phyloP scores from a whole-genome alignment of 2,888 invertebrate genomes.

The Plemyria rubiginata region DNA sequence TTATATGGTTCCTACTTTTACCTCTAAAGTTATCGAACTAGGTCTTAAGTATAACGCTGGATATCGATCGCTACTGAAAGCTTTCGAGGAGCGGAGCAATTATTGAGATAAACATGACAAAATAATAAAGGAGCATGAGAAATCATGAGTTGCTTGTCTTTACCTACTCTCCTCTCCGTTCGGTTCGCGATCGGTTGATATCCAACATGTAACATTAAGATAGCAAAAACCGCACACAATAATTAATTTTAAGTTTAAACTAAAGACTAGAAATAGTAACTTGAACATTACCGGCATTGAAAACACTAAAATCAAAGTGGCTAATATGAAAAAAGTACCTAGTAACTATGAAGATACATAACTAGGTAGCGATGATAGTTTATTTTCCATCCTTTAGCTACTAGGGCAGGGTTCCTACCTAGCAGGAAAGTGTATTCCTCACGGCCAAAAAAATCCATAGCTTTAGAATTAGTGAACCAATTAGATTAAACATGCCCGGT shows the following conservation, averaged over 20 bases:
- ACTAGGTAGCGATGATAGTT: not conserved
- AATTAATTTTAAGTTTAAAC: constrained; percentile 12
- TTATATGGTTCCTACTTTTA: constrained; percentile 30
- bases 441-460: not conserved
- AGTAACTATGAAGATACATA: not conserved
- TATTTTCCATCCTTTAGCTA: not conserved
- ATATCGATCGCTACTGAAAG: not conserved
- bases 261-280: constrained; percentile 7
- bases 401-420: not conserved
- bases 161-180: not conserved
- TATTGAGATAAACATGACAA: not conserved
- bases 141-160: not conserved
- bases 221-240: constrained; percentile 22
- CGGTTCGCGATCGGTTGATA: not conserved
- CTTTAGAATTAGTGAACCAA: too few relatives aligned
- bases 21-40: constrained; percentile 28
- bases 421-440: not conserved
- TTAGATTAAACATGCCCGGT: too few relatives aligned
- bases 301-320: not conserved
- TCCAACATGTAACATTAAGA: constrained; percentile 1
- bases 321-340: too few relatives aligned
- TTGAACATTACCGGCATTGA: not conserved
- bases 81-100: not conserved
- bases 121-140: not conserved
- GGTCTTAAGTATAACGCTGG: not conserved